A percentile compares a stretch with the other conserved stretches of the same genome.
These are phyloP conservation scores for Phoebastria nigripes DNA, from an alignment of 2,797 vertebrate genomes.

Conservation along the genomic window DNA sequence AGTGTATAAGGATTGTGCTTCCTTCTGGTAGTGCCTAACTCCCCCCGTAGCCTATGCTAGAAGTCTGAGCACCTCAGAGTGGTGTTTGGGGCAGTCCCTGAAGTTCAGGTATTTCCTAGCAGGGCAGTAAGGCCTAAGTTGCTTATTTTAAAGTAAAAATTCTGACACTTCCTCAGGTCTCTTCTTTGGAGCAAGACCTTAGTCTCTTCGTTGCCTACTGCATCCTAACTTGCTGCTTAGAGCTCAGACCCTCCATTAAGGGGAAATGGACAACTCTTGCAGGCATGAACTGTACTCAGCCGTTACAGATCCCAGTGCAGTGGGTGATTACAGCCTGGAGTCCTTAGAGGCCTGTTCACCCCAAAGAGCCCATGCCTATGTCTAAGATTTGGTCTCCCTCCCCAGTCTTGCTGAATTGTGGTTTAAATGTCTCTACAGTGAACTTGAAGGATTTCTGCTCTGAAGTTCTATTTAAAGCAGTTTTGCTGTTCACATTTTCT, in stretches of 20 bases:
- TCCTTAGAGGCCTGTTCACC: neutral
- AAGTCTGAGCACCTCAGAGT: neutral
- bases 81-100: neutral
- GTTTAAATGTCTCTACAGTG: neutral
- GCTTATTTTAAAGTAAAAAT: neutral
- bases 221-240: neutral
- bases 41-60: neutral
- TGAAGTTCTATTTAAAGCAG: neutral
- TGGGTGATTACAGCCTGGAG: neutral
- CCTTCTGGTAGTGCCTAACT: neutral
- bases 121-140: neutral
- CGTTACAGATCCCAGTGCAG: neutral
- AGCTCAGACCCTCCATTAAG: neutral
- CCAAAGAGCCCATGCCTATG: neutral
- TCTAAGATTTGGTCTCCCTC: neutral
- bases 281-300: neutral
- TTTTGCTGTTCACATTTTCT: neutral
- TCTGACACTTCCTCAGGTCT: neutral
- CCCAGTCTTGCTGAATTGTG: neutral
- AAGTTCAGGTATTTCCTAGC: neutral
- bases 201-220: neutral
- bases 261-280: neutral
- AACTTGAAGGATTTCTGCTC: neutral
- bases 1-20: accelerated
- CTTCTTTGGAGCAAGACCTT: neutral